Evolutionary conservation across 2,113 vertebrate genomes (phyloP).

Genomic region (Maylandia zebra): DNA sequence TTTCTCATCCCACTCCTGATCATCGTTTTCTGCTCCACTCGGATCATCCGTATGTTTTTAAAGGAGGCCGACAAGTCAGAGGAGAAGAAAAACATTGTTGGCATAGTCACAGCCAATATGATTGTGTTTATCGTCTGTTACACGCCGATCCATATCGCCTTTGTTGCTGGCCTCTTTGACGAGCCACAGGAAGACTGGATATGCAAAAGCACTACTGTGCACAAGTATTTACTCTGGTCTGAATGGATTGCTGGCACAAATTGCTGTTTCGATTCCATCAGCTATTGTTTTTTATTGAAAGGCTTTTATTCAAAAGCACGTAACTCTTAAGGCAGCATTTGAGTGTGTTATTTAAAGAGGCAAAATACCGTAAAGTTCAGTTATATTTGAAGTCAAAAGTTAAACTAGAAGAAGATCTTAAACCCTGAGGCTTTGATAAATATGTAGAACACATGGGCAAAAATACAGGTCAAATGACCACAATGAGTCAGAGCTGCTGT

Average conservation of each 20-base stretch:
- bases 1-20: constrained; percentile 45
- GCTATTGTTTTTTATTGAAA: constrained; percentile 64
- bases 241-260: constrained; percentile 67
- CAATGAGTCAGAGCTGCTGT: neutral
- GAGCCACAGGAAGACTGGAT: rapidly evolving
- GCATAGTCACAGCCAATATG: constrained; percentile 58
- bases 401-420: neutral
- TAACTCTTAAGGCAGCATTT: neutral
- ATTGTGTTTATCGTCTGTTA: constrained; percentile 66
- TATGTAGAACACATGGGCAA: neutral
- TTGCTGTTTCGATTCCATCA: constrained; percentile 65
- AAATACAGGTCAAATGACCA: neutral
- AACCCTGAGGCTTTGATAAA: neutral
- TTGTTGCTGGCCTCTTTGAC: constrained; percentile 15
- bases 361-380: neutral
- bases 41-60: constrained; percentile 32
- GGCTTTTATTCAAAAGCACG: neutral
- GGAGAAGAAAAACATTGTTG: constrained; percentile 15
- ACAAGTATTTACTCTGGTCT: neutral
- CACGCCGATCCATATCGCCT: constrained; percentile 49
- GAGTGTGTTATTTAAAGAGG: neutral
- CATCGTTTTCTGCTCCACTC: constrained; percentile 45
- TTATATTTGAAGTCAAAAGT: neutral
- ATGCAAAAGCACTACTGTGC: rapidly evolving
- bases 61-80: neutral